Conservation (phyloP, 2,797 vertebrate genomes). For the Agapornis canus region DNA sequence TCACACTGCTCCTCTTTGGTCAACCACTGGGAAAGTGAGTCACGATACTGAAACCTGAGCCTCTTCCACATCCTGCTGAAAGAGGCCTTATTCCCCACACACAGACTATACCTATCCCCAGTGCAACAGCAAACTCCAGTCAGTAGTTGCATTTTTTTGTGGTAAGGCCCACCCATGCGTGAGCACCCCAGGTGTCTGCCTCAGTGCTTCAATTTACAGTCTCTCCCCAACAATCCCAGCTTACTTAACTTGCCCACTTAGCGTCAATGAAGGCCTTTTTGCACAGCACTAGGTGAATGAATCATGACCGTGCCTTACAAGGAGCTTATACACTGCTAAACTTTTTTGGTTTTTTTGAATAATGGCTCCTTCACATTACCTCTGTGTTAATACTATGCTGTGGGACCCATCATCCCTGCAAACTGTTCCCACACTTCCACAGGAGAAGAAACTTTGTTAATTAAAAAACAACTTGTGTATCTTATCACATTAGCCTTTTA, state of each 20-base stretch:
- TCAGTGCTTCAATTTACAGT: accelerated
- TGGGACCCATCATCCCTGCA: not conserved
- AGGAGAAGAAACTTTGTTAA: not conserved
- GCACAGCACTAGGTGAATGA: not conserved
- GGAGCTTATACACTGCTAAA: not conserved
- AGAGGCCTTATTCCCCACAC: not conserved
- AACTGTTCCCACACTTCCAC: not conserved
- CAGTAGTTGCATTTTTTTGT: not conserved
- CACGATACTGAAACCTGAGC: not conserved
- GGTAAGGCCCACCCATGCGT: accelerated
- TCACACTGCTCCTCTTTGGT: not conserved
- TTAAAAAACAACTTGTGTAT: accelerated
- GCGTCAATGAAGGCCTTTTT: not conserved
- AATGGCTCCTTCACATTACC: not conserved
- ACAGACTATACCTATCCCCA: not conserved
- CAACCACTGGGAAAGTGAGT: not conserved
- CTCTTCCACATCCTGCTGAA: not conserved
- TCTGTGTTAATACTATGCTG: accelerated
- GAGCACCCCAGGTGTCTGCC: accelerated
- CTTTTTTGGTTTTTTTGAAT: not conserved
- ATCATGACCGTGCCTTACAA: accelerated
- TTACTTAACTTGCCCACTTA: not conserved
- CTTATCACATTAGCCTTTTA: not conserved
- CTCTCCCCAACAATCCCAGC: not conserved
- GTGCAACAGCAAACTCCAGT: not conserved